A percentile compares a stretch with the other conserved stretches of the same genome.
Evolutionary conservation across 2,797 vertebrate species (phyloP).

Genomic region (Amniataba percoides): DNA sequence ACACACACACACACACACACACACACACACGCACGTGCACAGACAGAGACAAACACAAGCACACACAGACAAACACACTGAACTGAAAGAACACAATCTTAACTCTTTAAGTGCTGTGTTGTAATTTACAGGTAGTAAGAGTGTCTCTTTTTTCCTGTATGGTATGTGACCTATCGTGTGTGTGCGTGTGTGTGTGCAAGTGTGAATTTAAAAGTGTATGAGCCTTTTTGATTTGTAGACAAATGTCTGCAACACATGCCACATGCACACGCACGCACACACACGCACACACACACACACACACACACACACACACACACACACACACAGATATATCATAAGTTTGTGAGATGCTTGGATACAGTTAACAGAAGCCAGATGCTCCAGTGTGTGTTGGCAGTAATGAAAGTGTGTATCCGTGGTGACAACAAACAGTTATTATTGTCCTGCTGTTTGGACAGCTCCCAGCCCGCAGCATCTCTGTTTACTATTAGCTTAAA

Average conservation of each 20-base stretch:
- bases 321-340: slow-evolving; percentile 30
- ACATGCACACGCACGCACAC: neutral
- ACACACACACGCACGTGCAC: slow-evolving; percentile 63
- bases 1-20: slow-evolving; percentile 29
- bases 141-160: slow-evolving; percentile 31
- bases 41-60: slow-evolving; percentile 60
- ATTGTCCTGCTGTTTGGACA: slow-evolving; percentile 79
- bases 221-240: slow-evolving; percentile 5
- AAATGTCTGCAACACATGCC: neutral
- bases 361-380: slow-evolving; percentile 81
- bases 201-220: slow-evolving; percentile 12
- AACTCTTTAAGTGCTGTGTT: slow-evolving; percentile 79
- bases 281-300: neutral
- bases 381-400: slow-evolving; percentile 67
- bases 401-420: slow-evolving; percentile 71
- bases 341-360: slow-evolving; percentile 64
- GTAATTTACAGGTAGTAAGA: slow-evolving; percentile 82
- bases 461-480: slow-evolving; percentile 64
- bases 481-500: slow-evolving; percentile 68
- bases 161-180: slow-evolving; percentile 21
- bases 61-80: slow-evolving; percentile 65
- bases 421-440: slow-evolving; percentile 82
- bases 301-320: slow-evolving; percentile 18
- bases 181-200: slow-evolving; percentile 10
- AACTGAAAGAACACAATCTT: slow-evolving; percentile 77